These are phyloP conservation scores for Patiria pectinifera DNA, from an alignment of 53 echinoderm and acorn worm species.

Conservation along the genomic window DNA sequence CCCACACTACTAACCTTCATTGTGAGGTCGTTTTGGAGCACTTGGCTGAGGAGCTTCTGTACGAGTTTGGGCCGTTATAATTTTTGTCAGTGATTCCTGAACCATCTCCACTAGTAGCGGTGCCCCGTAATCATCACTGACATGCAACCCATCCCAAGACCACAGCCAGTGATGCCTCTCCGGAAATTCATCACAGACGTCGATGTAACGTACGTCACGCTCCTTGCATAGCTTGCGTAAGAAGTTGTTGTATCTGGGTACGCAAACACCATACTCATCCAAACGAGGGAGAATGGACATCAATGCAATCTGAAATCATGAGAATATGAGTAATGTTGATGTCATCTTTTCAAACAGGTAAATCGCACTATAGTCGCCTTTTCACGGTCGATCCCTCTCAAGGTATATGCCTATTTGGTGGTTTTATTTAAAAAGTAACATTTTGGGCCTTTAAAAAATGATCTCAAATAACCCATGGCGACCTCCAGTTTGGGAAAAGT, in stretches of 20 bases:
- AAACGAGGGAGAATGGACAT: neutral
- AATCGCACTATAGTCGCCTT: too few species aligned
- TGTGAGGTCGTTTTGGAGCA: too few species aligned
- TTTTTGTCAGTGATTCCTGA: neutral
- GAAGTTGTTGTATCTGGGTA: constrained; percentile 16
- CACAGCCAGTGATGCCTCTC: neutral
- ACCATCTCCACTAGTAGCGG: neutral
- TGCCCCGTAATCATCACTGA: neutral
- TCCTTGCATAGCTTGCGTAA: neutral
- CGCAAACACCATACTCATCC: neutral
- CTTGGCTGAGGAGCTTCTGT: neutral
- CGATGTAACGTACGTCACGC: neutral
- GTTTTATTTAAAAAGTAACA: too few species aligned
- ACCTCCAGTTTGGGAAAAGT: too few species aligned
- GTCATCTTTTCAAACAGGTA: too few species aligned
- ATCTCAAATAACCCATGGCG: too few species aligned
- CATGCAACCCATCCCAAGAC: constrained; percentile 14
- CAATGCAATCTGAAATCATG: constrained; percentile 1
- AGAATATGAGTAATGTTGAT: too few species aligned
- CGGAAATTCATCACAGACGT: neutral
- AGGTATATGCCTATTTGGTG: too few species aligned
- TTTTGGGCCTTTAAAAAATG: too few species aligned
- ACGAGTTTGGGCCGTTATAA: neutral
- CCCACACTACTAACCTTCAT: too few species aligned
- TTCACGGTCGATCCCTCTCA: too few species aligned